These are phyloP conservation scores for Palythoa grandis DNA, from an alignment of 92 coral and sea anemone species.

Conservation along the genomic window DNA sequence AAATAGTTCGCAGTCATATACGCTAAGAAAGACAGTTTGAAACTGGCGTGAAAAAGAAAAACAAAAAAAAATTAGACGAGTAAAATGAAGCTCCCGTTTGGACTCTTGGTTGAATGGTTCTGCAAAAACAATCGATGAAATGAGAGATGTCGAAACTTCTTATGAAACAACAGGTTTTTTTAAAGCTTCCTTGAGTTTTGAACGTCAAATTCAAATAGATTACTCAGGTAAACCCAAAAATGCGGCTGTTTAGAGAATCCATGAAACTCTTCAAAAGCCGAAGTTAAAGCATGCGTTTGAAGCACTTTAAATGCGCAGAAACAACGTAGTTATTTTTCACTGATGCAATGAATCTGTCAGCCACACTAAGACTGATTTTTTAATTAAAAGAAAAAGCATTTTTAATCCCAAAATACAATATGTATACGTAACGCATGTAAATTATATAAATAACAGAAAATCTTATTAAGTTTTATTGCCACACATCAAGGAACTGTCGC, in stretches of 20 bases:
- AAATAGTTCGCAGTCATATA: no score
- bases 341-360: background rate
- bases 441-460: conserved; percentile 26
- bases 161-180: background rate
- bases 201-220: background rate
- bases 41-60: no score
- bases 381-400: conserved; percentile 6
- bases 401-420: conserved; percentile 7
- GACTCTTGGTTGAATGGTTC: no score
- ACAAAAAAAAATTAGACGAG: no score
- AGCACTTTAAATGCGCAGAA: background rate
- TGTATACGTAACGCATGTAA: background rate
- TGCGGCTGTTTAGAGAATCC: background rate
- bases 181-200: background rate
- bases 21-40: no score
- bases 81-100: no score
- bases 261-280: background rate
- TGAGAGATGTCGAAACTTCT: no score
- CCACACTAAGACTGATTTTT: background rate
- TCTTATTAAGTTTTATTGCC: background rate
- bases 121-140: no score
- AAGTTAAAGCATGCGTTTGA: background rate
- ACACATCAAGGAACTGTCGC: background rate
- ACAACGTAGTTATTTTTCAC: background rate
- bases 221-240: background rate